Conservation (phyloP, 2,797 vertebrate genomes). For the Hemibagrus guttatus region DNA sequence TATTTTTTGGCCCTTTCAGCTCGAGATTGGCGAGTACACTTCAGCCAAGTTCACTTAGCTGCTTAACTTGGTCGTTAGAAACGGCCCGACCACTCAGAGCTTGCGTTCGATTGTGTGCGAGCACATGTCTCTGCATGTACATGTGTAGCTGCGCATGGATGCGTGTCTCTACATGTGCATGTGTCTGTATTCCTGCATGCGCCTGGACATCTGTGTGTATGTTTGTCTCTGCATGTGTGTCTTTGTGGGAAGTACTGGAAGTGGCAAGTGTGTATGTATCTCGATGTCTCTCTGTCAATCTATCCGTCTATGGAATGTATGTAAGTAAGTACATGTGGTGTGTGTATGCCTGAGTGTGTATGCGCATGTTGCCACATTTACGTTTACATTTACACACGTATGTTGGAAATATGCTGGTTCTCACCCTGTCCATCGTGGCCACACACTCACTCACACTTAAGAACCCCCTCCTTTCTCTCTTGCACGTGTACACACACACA, state of each 20-base stretch:
- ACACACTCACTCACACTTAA: conserved; percentile 6
- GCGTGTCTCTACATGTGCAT: not conserved
- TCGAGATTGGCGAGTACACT: conserved; percentile 34
- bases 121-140: not conserved
- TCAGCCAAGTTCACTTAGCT: conserved; percentile 52
- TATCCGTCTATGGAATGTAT: not conserved
- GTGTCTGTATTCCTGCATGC: not conserved
- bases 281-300: not conserved
- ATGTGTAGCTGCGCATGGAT: not conserved
- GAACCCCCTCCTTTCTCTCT: not conserved
- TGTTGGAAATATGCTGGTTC: conserved; percentile 9
- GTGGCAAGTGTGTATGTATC: not conserved
- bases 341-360: not conserved
- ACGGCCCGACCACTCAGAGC: conserved; percentile 46
- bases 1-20: conserved; percentile 38
- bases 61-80: conserved; percentile 55
- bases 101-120: not conserved
- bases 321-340: not conserved
- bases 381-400: not conserved
- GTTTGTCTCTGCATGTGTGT: not conserved
- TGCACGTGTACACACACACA: not conserved
- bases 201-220: not conserved
- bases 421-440: conserved; percentile 9
- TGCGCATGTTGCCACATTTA: not conserved
- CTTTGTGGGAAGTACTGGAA: no score